phyloP scores from a whole-genome alignment of 2,888 invertebrate genomes.

The Nezara viridula region DNA sequence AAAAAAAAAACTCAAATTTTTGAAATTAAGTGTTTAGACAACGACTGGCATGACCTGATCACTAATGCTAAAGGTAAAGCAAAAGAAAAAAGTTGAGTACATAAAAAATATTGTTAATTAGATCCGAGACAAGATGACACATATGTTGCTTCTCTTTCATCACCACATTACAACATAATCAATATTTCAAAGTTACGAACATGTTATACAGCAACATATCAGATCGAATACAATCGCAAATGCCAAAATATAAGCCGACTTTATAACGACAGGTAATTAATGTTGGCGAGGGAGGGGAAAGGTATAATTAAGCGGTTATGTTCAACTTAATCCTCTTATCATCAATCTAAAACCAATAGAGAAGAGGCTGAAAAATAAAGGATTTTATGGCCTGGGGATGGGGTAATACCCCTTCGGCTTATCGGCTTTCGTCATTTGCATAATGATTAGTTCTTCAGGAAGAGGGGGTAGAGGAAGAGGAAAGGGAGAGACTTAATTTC shows the following conservation, averaged over 20 bases:
- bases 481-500: neutral
- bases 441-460: neutral
- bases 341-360: slow-evolving; percentile 14
- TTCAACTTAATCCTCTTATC: slow-evolving; percentile 12
- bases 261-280: slow-evolving; percentile 11
- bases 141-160: neutral
- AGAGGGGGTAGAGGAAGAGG: neutral
- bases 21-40: too few relatives aligned
- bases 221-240: neutral
- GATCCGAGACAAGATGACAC: neutral
- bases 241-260: neutral
- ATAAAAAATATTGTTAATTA: neutral
- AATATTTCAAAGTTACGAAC: neutral
- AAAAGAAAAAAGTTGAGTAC: too few relatives aligned
- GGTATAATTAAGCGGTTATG: slow-evolving; percentile 4
- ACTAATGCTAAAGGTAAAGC: too few relatives aligned
- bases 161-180: neutral
- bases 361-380: neutral
- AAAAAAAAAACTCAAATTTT: too few relatives aligned
- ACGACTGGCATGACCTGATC: too few relatives aligned
- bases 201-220: neutral
- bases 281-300: neutral
- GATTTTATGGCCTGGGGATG: neutral
- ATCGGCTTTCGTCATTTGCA: slow-evolving; percentile 35
- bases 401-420: neutral